These are phyloP conservation scores for Sclerodermus sp. DNA, from an alignment of 2,888 invertebrate species.

Conservation along the genomic window DNA sequence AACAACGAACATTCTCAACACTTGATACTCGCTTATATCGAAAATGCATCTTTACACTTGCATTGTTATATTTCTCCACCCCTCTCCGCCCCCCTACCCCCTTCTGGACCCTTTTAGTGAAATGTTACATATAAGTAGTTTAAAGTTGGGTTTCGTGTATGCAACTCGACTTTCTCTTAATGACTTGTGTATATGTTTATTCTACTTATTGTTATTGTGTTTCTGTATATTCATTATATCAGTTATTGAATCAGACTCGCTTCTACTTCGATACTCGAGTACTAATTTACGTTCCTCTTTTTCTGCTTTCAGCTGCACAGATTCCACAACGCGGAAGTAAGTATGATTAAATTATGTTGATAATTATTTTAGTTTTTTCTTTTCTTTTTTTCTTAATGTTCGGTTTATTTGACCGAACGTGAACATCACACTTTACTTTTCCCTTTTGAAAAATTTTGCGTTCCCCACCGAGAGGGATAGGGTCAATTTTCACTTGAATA, in stretches of 20 bases:
- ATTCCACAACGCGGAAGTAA: slow-evolving; percentile 88
- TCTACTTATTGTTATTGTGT: slow-evolving; percentile 41
- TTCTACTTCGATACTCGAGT: slow-evolving; percentile 7
- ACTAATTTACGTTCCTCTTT: slow-evolving; percentile 50
- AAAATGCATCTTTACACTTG: slow-evolving; percentile 27
- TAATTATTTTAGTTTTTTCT: too few relatives aligned
- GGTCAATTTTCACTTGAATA: too few relatives aligned
- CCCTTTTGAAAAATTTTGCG: too few relatives aligned
- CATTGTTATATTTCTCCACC: background rate
- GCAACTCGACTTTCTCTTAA: slow-evolving; percentile 47
- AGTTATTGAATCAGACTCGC: background rate
- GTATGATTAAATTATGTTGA: slow-evolving; percentile 60
- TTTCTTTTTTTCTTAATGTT: too few relatives aligned
- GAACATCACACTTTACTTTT: too few relatives aligned
- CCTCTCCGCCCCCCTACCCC: slow-evolving; percentile 18
- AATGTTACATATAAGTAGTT: slow-evolving; percentile 52
- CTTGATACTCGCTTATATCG: slow-evolving; percentile 17
- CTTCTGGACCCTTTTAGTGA: slow-evolving; percentile 47
- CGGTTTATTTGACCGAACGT: too few relatives aligned
- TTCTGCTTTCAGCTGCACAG: slow-evolving; percentile 80
- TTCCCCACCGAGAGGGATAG: too few relatives aligned
- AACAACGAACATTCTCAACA: too few relatives aligned
- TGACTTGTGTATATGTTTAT: slow-evolving; percentile 55
- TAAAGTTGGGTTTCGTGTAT: slow-evolving; percentile 52
- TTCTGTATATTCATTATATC: slow-evolving; percentile 38